phyloP scores from a whole-genome alignment of 2,797 vertebrate species.

The Silurus lanzhouensis region DNA sequence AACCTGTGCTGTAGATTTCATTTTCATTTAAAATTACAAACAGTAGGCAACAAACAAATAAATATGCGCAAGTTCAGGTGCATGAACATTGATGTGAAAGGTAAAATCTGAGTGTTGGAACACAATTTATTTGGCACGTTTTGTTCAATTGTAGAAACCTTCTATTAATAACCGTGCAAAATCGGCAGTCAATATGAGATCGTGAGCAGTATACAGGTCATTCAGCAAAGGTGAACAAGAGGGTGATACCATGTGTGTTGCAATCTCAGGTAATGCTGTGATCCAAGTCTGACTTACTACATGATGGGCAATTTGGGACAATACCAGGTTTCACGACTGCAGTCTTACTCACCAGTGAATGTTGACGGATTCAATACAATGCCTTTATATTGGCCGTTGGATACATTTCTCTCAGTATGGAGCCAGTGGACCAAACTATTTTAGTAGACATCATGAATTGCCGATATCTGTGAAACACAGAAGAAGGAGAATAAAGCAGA shows the following conservation, averaged over 20 bases:
- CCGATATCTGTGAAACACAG: neutral
- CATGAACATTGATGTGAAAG: neutral
- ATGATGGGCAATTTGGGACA: neutral
- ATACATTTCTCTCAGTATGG: neutral
- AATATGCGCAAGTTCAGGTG: neutral
- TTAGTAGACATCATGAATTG: neutral
- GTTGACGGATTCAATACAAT: neutral
- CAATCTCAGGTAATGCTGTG: slow-evolving; percentile 1
- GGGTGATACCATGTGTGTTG: neutral
- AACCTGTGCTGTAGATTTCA: neutral
- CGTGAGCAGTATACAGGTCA: neutral
- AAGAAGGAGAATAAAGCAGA: neutral
- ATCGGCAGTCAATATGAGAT: neutral
- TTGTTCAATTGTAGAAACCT: neutral
- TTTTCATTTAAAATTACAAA: neutral
- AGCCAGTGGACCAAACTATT: neutral
- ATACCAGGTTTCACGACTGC: neutral
- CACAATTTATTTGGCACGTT: neutral
- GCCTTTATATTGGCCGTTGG: neutral
- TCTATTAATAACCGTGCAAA: neutral
- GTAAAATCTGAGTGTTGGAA: neutral
- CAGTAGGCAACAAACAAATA: neutral
- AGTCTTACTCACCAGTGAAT: neutral
- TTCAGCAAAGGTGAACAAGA: neutral
- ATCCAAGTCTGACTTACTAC: neutral